Evolutionary conservation across 2,113 vertebrate species (phyloP).

Genomic region (Pteropus alecto): DNA sequence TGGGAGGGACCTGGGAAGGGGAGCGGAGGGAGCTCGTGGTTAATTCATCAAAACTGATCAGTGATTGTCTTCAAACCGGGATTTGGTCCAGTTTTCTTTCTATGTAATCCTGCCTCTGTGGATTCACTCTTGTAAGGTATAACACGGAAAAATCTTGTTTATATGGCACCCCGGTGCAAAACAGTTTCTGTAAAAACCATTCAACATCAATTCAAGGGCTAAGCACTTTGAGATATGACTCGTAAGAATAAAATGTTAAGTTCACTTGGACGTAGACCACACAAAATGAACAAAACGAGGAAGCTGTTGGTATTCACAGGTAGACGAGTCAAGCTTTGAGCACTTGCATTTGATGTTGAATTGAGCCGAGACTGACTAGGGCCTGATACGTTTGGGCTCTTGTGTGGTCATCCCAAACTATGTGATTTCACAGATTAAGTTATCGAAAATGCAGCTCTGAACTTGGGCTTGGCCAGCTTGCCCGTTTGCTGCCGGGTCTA

Average conservation of each 20-base stretch:
- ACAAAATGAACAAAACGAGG: no score
- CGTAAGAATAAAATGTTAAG: neutral
- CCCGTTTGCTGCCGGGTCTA: neutral
- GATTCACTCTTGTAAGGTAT: neutral
- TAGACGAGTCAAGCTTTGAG: fast-evolving
- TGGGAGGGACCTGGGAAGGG: neutral
- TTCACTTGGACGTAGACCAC: neutral
- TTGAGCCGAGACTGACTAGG: neutral
- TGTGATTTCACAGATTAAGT: neutral
- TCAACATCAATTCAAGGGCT: fast-evolving
- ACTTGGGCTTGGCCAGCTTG: neutral
- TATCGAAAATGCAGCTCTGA: neutral
- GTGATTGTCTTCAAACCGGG: neutral
- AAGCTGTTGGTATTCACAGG: no score
- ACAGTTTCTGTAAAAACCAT: neutral
- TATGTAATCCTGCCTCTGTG: no score
- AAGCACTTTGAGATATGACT: neutral
- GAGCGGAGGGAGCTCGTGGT: neutral
- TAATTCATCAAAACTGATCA: no score
- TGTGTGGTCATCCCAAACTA: neutral
- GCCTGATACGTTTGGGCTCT: neutral
- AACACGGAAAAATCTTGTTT: fast-evolving
- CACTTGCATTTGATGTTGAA: neutral
- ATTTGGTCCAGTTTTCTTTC: neutral
- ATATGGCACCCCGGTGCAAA: neutral